phyloP scores from a whole-genome alignment of 2,113 vertebrate genomes.

The Boulengeromyrus knoepffleri region DNA sequence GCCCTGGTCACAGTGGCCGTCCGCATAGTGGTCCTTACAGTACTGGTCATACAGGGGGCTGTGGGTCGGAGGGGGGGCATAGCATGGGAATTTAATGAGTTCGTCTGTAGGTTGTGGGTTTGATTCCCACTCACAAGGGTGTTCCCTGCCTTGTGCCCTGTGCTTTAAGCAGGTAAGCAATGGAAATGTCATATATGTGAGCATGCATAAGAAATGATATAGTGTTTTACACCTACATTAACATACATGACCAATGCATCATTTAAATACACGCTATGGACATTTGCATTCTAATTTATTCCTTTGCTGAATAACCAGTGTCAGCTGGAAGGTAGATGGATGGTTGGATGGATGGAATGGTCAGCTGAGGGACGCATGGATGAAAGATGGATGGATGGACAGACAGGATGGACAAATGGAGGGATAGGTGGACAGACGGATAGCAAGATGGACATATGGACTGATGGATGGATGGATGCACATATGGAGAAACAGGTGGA shows the following conservation, averaged over 20 bases:
- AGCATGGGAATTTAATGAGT: background rate
- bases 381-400: background rate
- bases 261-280: background rate
- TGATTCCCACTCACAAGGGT: background rate
- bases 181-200: background rate
- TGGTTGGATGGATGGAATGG: background rate
- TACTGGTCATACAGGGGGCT: constrained; percentile 95
- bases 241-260: background rate
- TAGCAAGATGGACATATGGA: background rate
- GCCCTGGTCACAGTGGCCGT: constrained; percentile 91
- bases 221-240: background rate
- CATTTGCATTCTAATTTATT: background rate
- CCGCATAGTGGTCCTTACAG: constrained; percentile 90
- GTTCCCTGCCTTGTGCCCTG: background rate
- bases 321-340: background rate
- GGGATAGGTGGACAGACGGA: background rate
- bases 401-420: background rate
- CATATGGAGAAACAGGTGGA: background rate
- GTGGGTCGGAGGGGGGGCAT: background rate
- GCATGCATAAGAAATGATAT: background rate
- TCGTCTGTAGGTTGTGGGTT: background rate
- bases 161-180: background rate
- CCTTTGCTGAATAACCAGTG: background rate
- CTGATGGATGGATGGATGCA: background rate
- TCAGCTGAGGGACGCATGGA: background rate